Evolutionary conservation across 2,113 vertebrate genomes (phyloP).

Genomic region (Datnioides undecimradiatus): DNA sequence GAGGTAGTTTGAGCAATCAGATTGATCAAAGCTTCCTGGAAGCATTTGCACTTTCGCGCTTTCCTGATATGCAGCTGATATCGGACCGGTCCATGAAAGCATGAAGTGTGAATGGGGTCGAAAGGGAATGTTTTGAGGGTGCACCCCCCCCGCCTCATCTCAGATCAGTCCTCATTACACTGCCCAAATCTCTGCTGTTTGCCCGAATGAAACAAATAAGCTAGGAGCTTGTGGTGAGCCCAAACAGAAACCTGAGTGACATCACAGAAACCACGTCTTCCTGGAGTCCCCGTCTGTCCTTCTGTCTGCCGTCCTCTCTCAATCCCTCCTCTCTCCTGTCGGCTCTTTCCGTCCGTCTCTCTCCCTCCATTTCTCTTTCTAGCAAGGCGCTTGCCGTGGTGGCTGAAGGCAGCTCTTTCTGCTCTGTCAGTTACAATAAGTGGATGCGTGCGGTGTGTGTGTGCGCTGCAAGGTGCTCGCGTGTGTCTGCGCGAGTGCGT

Average conservation of each 20-base stretch:
- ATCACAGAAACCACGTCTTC: constrained; percentile 11
- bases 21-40: neutral
- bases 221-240: neutral
- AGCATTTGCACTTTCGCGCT: neutral
- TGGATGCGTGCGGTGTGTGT: constrained; percentile 32
- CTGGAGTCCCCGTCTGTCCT: neutral
- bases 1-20: neutral
- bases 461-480: constrained; percentile 34
- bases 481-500: constrained; percentile 18
- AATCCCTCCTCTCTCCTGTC: constrained; percentile 26
- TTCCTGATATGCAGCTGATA: neutral
- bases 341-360: constrained; percentile 18
- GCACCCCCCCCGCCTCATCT: neutral
- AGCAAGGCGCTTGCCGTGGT: constrained; percentile 41
- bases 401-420: constrained; percentile 66
- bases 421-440: constrained; percentile 70
- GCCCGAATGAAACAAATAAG: neutral
- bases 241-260: constrained; percentile 12
- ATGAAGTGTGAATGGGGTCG: neutral
- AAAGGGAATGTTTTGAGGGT: neutral
- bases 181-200: neutral
- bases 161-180: neutral
- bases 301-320: constrained; percentile 28
- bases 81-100: neutral
- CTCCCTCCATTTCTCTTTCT: constrained; percentile 39